Percentiles rank a stretch among this genome's conserved stretches.
These are phyloP conservation scores for Threskiornis aethiopicus DNA, from an alignment of 2,797 vertebrate species.

Conservation along the genomic window DNA sequence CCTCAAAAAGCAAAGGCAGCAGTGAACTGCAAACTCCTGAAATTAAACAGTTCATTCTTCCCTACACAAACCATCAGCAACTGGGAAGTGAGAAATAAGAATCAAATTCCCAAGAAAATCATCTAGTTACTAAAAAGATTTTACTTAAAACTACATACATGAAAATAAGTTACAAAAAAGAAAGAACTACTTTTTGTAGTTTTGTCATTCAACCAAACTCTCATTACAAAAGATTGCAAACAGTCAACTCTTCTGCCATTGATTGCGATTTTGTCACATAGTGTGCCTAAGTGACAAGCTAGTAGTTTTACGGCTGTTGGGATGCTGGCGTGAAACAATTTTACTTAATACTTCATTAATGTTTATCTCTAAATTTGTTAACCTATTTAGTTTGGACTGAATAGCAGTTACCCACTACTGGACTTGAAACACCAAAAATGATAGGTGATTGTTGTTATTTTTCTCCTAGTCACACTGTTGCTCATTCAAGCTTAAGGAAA, in stretches of 20 bases:
- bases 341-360: background rate
- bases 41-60: background rate
- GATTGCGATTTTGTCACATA: background rate
- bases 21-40: background rate
- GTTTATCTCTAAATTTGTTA: background rate
- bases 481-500: background rate
- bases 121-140: background rate
- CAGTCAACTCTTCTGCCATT: background rate
- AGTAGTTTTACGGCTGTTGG: background rate
- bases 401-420: background rate
- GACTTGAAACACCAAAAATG: background rate
- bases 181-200: background rate
- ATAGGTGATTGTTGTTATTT: background rate
- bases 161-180: background rate
- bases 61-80: background rate
- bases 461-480: background rate
- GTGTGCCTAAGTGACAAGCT: background rate
- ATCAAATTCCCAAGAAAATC: background rate
- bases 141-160: background rate
- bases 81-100: background rate
- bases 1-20: background rate
- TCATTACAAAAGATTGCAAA: background rate
- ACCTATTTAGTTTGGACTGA: background rate
- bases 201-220: background rate
- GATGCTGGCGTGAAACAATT: background rate